A percentile compares a stretch with the other conserved stretches of the same genome.
Conservation (phyloP, 2,888 invertebrate genomes). For the Lobophora halterata region DNA sequence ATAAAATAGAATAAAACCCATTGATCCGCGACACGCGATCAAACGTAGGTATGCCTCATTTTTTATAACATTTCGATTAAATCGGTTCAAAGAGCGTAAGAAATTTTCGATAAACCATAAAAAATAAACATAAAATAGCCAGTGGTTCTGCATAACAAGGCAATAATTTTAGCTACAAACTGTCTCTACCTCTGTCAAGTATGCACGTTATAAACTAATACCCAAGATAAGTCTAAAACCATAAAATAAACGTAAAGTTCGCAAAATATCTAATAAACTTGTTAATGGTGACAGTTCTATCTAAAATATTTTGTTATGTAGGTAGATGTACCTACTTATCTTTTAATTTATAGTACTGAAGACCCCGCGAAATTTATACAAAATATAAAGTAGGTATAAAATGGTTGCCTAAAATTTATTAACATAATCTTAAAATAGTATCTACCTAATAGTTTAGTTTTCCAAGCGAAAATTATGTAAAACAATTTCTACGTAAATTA, state of each 20-base stretch:
- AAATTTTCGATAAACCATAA: conserved; percentile 52
- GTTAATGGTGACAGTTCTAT: conserved; percentile 17
- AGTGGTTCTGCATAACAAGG: conserved; percentile 37
- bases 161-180: conserved; percentile 23
- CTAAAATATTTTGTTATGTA: conserved; percentile 7
- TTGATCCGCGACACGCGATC: conserved; percentile 61
- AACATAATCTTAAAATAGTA: neutral
- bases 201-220: conserved; percentile 20
- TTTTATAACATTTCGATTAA: conserved; percentile 60
- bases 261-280: conserved; percentile 15
- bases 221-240: conserved; percentile 3
- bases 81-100: conserved; percentile 74
- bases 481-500: too few species aligned
- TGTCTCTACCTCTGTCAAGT: conserved; percentile 24
- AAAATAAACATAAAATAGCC: conserved; percentile 39
- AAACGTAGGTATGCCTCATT: conserved; percentile 50
- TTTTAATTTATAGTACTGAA: conserved; percentile 18
- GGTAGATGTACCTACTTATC: conserved; percentile 16
- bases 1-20: conserved; percentile 54
- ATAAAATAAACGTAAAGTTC: conserved; percentile 14
- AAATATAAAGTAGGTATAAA: conserved; percentile 1
- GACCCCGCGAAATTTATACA: conserved; percentile 5
- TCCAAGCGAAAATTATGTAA: neutral
- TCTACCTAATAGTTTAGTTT: neutral
- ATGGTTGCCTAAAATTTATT: too few species aligned